A percentile compares a stretch with the other conserved stretches of the same genome.
phyloP scores from a whole-genome alignment of 2,113 vertebrate genomes.

The Pterocles orientalis region DNA sequence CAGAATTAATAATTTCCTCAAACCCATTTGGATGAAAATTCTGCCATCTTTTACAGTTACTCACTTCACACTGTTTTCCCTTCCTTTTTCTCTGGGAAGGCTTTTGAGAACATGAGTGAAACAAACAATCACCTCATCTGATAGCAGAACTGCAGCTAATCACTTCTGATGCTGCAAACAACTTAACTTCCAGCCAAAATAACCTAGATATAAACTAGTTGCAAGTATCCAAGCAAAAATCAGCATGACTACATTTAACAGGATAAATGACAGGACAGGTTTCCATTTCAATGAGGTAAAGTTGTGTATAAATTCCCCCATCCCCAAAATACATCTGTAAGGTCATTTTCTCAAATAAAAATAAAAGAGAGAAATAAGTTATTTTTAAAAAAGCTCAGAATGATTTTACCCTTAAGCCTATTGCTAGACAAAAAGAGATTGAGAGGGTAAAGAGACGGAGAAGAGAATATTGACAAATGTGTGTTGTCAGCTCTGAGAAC shows the following conservation, averaged over 20 bases:
- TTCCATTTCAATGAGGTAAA: slow-evolving; percentile 57
- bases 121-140: not conserved
- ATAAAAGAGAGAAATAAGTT: slow-evolving; percentile 57
- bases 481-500: not conserved
- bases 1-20: not conserved
- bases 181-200: not conserved
- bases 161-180: not conserved
- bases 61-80: not conserved
- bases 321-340: slow-evolving; percentile 25
- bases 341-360: slow-evolving; percentile 29
- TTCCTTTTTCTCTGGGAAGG: not conserved
- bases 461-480: not conserved
- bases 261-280: not conserved
- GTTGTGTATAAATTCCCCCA: not conserved
- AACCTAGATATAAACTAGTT: not conserved
- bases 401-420: not conserved
- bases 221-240: not conserved
- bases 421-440: not conserved
- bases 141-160: not conserved
- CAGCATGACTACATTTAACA: slow-evolving; percentile 2
- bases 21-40: not conserved
- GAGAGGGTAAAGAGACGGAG: not conserved
- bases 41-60: not conserved
- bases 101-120: not conserved
- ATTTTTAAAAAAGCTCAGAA: not conserved